Percentiles rank a stretch among this genome's conserved stretches.
Conservation (phyloP, 2,888 invertebrate species). For the Pyrgus malvae region DNA sequence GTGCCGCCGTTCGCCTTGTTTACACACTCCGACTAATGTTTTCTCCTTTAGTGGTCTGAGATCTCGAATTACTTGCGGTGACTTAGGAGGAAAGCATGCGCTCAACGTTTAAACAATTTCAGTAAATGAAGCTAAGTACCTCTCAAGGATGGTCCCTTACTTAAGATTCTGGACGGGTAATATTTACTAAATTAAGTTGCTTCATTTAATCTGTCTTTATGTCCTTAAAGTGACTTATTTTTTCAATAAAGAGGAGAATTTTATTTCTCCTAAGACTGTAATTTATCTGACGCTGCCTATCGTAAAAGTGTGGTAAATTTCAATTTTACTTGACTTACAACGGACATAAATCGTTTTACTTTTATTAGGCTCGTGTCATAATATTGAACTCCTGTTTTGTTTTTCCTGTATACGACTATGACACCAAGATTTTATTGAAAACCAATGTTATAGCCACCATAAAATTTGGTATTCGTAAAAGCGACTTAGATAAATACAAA, state of each 20-base stretch:
- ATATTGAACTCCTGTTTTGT: conserved; percentile 55
- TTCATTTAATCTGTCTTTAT: background rate
- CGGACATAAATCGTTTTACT: conserved; percentile 49
- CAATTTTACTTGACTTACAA: conserved; percentile 43
- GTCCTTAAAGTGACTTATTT: conserved; percentile 6
- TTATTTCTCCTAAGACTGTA: conserved; percentile 7
- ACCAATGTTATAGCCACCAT: conserved; percentile 60
- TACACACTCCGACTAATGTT: conserved; percentile 57
- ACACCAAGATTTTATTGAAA: conserved; percentile 61
- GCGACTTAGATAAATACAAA: conserved; percentile 53
- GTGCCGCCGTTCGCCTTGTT: conserved; percentile 55
- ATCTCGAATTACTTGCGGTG: conserved; percentile 54
- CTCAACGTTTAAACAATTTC: conserved; percentile 13
- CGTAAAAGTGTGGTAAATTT: conserved; percentile 37
- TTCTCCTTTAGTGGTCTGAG: conserved; percentile 52
- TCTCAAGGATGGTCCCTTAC: background rate
- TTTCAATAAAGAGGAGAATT: background rate
- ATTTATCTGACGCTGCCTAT: conserved; percentile 18
- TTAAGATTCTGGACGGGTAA: background rate
- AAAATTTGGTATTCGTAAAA: conserved; percentile 55
- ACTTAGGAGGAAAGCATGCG: conserved; percentile 35
- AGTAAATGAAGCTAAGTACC: conserved; percentile 10
- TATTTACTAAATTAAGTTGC: conserved; percentile 2
- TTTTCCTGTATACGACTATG: conserved; percentile 48
- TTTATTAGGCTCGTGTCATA: conserved; percentile 50